Evolutionary conservation across 2,888 invertebrate species (phyloP).

Genomic region (Saturnia japonica): DNA sequence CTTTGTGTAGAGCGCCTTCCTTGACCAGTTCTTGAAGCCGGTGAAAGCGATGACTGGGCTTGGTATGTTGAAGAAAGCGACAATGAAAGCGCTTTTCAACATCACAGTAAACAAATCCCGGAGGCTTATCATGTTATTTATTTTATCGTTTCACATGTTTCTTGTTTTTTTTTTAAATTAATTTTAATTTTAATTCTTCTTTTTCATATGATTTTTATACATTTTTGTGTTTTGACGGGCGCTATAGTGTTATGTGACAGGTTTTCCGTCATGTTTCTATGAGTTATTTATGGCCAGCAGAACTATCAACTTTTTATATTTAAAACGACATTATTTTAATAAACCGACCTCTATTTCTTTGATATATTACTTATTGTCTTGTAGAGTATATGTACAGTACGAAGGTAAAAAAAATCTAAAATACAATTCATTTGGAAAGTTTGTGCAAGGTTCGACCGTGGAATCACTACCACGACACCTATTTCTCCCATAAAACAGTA

Average conservation of each 20-base stretch:
- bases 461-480: too few species aligned
- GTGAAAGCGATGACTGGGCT: constrained; percentile 61
- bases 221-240: constrained; percentile 18
- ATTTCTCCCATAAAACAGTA: too few species aligned
- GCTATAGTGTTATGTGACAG: constrained; percentile 31
- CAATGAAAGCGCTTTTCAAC: constrained; percentile 63
- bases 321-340: not conserved
- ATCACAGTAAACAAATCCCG: constrained; percentile 56
- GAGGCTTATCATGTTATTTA: constrained; percentile 51
- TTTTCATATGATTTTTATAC: constrained; percentile 23
- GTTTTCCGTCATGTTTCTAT: constrained; percentile 37
- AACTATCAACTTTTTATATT: not conserved
- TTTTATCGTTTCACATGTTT: constrained; percentile 30
- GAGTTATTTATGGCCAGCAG: constrained; percentile 21
- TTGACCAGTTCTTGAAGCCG: constrained; percentile 65
- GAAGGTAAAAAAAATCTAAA: too few species aligned
- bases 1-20: constrained; percentile 60
- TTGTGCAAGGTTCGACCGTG: too few species aligned
- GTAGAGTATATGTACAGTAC: too few species aligned
- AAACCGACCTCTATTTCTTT: not conserved
- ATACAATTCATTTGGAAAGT: too few species aligned
- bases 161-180: constrained; percentile 35
- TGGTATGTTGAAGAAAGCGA: constrained; percentile 65
- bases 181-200: constrained; percentile 28
- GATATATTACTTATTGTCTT: too few species aligned